Evolutionary conservation across 2,888 invertebrate genomes (phyloP), one percentile per base, ranked within the genome.

Genomic region (Hirudinaria manillensis): DNA sequence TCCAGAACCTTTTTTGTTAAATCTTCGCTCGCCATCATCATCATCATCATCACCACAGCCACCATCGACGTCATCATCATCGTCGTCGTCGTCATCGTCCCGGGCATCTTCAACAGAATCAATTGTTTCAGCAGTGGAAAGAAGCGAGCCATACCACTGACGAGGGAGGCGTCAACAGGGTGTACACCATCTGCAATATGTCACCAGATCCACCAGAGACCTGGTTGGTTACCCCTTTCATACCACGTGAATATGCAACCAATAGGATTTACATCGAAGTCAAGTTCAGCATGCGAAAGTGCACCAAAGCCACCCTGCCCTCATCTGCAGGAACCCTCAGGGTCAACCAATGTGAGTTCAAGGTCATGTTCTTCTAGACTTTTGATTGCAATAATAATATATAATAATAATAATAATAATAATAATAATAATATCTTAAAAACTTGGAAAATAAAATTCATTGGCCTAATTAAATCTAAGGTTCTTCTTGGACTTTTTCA

Each of bases 151-250:
- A 72, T 24, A 56, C 72, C 32, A 61, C 53, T 21, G 56, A 72
- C 72, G 72, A 72, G 7, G 45, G 45, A 1, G 55, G 55, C 16
- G 72, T 72, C 10, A 24, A 55, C 34, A 0, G 72, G 61, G 72
- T 72, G 1, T 72, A 72, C 61, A 72, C 56, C 16, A 38, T 61
- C 19, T 72, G 72, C 34, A 56, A 55, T 10, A 56, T 97, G 77
- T 93, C 93, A 38, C 93, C 94, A 86, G 91, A 92, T 86, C 93
- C 93, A 85, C 94, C 95, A 77, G 94, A 96, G 88, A 97, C 96
- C 87, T 97, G 96, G 96, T 89, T 97, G 76, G 94, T 96, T 92
- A 95, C 95, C 75, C 96, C 97, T 34, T 96, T 94, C 87, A 93
- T 97, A 82, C 45, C 45, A 45, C 45, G 45, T 45, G 45, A 95